Base-by-base conservation (phyloP, 64 coral and sea anemone species). In the Acropora tenuis region DNA sequence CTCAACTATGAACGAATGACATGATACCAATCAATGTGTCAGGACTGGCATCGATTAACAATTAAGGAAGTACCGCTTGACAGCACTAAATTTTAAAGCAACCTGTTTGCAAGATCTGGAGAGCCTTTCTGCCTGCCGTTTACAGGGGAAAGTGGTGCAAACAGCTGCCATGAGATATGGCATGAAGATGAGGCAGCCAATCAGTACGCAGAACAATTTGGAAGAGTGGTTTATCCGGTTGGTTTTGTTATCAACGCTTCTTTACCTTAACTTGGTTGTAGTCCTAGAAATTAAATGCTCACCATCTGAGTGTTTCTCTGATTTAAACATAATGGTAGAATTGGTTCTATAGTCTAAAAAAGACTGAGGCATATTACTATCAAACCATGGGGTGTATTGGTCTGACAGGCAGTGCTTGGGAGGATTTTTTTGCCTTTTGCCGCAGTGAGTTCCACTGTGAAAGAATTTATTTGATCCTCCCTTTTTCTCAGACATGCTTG, bases 351-450 rank as follows among this genome's bases (percentile, higher is more conserved):
- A 42, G 16, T 40, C 43, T 90, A 72, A 90, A 11, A 52, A 69
- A 90, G 30, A 71, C 88, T 6, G 77, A 90, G 72, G 46, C 30
- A 2, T 86, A 92, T 52, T 92, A 85, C 41, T 49, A 92, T 77
- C 90, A 90, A 73, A 15, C 42, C 9, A 90, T 80, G 88, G 88
- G 55, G 2, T 90, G 88, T 53, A 44, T 90, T 16, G 88, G 88
- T 41, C 30, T 90, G 3, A 90, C 88, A 49, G 88, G 88, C 7
- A 30, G 75, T 80, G 20, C 75, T 48, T 81, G 61, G 88, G 75
- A 53, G 40, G 88, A 80, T 49, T 80, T 90, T 88, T 90, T 90
- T 90, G 88, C 81, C 15, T 90, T n/a, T 81, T 90, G 63, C 18
- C 7, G 20, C 3, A 47, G 49, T 2, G 58, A 90, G 77, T 80